Evolutionary conservation across 1,140 invertebrate species (phyloP).

Genomic region (Drosophila santomea): DNA sequence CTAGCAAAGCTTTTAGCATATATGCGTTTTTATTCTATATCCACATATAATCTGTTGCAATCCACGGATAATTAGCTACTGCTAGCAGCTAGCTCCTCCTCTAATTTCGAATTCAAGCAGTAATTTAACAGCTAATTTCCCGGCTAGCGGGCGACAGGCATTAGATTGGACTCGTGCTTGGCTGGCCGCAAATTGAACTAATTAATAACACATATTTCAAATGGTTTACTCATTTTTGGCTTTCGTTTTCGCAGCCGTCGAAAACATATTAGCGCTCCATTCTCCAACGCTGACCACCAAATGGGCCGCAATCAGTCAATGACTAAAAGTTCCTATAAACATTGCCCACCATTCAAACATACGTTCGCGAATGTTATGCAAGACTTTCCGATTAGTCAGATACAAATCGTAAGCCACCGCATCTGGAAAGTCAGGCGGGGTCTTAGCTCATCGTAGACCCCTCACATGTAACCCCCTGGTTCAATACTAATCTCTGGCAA

Average conservation of each 20-base stretch:
- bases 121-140: constrained; percentile 56
- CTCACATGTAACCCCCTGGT: constrained; percentile 28
- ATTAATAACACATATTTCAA: constrained; percentile 74
- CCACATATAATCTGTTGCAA: constrained; percentile 30
- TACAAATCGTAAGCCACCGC: constrained; percentile 10
- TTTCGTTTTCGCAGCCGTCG: constrained; percentile 17
- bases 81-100: constrained; percentile 3
- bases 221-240: constrained; percentile 53
- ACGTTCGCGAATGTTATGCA: constrained; percentile 38
- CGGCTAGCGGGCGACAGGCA: constrained; percentile 17
- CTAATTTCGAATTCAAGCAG: constrained; percentile 17
- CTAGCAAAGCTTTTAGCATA: constrained; percentile 36
- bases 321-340: constrained; percentile 38
- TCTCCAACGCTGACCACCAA: constrained; percentile 36
- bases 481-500: neutral
- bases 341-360: constrained; percentile 12
- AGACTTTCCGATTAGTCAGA: constrained; percentile 24
- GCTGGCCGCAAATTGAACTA: constrained; percentile 71
- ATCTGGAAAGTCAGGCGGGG: constrained; percentile 13
- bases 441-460: constrained; percentile 26
- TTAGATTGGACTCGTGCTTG: constrained; percentile 54
- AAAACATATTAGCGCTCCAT: constrained; percentile 25
- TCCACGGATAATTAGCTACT: constrained; percentile 30
- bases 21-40: constrained; percentile 8
- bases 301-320: constrained; percentile 36